Base-by-base conservation (phyloP, 2,797 vertebrate genomes). In the Chaenodraco wilsoni region DNA sequence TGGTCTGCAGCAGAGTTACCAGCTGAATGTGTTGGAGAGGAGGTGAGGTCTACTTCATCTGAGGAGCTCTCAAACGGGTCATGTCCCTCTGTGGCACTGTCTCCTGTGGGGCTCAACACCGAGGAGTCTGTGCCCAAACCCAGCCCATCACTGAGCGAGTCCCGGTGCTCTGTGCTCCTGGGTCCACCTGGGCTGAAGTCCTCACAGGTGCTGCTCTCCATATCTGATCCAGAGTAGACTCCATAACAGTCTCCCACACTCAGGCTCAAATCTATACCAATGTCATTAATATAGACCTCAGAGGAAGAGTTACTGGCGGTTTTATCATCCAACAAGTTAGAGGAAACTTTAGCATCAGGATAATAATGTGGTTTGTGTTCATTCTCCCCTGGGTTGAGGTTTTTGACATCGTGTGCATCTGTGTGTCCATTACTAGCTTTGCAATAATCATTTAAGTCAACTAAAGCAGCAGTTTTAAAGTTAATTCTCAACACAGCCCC, bases 21-120 rank as follows among this genome's bases (percentile, higher is more conserved):
- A 10, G 73, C 12, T 3, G 88, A 70, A 55, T 82, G 86, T 5
- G 89, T 83, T 0, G 90, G 89, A 27, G 91, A 90, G 4, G 88
- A 85, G 52, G 81, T 79, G 50, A 93, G 88, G 7, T 96, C 96
- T 0, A 96, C 81, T 55, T 97, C 96, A 48, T 97, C 96, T 0
- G 95, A 96, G 8, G 95, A 96, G 86, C 96, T 95, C 87, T 96
- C 93, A 70, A 96, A 96, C 0, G 94, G 94, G 56, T 97, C 96
- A 15, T 95, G 93, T 0, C 91, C 95, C 66, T 95, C 96, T 0
- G 95, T 92, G 82, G 93, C 94, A 3, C 95, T 96, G 89, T 96
- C 96, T 21, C 93, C 94, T 73, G 92, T 91, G 4, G 93, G 93
- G 72, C 94, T 95, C 58, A 90, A 59, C 64, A 92, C 94, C 1